phyloP scores from a whole-genome alignment of 1,140 invertebrate species.

The Berghia stephanieae region DNA sequence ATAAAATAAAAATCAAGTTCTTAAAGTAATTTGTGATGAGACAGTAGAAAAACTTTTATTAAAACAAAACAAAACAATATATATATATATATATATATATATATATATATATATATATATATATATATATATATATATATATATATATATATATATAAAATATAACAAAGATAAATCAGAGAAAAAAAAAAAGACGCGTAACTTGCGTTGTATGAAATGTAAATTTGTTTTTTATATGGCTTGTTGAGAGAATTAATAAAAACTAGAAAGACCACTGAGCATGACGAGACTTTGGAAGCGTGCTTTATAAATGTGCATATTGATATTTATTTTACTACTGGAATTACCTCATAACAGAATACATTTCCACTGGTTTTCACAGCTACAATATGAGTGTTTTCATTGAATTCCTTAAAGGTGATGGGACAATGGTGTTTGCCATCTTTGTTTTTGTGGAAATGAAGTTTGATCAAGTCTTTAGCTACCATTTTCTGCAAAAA shows the following conservation, averaged over 20 bases:
- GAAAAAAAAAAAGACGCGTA: background rate
- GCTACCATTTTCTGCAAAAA: conserved; percentile 77
- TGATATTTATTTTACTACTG: conserved; percentile 1
- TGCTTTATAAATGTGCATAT: too few species aligned
- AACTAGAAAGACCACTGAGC: too few species aligned
- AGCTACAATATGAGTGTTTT: conserved; percentile 93
- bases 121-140: too few species aligned
- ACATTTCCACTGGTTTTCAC: conserved; percentile 95
- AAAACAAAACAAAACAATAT: too few species aligned
- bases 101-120: too few species aligned
- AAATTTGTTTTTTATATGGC: background rate
- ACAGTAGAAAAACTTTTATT: too few species aligned
- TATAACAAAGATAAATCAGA: too few species aligned
- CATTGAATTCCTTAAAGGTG: conserved; percentile 93
- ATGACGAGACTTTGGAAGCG: too few species aligned
- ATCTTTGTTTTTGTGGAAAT: conserved; percentile 87
- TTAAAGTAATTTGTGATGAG: too few species aligned
- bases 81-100: too few species aligned
- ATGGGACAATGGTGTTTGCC: conserved; percentile 94
- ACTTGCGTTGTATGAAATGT: background rate
- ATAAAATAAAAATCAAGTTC: too few species aligned
- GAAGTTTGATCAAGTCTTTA: conserved; percentile 88
- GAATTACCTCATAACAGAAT: conserved; percentile 83
- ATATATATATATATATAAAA: too few species aligned
- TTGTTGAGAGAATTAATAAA: background rate